phyloP scores from a whole-genome alignment of 2,113 vertebrate genomes.

The Erythrolamprus reginae region DNA sequence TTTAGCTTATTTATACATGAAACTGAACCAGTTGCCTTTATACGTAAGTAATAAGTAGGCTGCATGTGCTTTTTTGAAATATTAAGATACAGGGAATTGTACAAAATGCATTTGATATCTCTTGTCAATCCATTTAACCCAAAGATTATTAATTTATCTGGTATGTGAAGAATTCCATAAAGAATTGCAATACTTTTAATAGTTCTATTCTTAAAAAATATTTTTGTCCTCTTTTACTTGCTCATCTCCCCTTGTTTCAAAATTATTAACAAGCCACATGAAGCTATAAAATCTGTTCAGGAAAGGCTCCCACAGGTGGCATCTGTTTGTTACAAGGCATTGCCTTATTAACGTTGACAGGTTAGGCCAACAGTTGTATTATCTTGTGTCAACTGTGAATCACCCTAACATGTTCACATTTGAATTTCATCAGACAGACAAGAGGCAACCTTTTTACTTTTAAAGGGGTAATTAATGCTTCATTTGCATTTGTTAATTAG shows the following conservation, averaged over 20 bases:
- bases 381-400: conserved; percentile 72
- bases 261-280: not conserved
- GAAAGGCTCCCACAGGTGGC: conserved; percentile 57
- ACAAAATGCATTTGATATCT: not conserved
- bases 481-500: conserved; percentile 88
- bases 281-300: not conserved
- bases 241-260: not conserved
- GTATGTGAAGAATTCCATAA: not conserved
- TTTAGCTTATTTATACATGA: not conserved
- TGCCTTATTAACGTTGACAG: conserved; percentile 71
- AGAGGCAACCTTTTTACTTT: conserved; percentile 57
- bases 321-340: conserved; percentile 58
- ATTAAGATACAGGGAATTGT: not conserved
- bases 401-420: conserved; percentile 75
- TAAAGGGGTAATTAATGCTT: conserved; percentile 84
- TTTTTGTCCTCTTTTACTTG: not conserved
- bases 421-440: conserved; percentile 65
- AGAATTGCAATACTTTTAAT: not conserved
- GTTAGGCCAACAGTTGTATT: conserved; percentile 64
- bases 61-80: not conserved
- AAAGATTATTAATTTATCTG: not conserved
- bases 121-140: not conserved
- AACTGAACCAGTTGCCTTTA: not conserved
- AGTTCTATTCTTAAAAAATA: not conserved
- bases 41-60: not conserved